These are phyloP conservation scores for Myrmecophaga tridactyla DNA, from an alignment of 2,113 vertebrate genomes.

Conservation along the genomic window DNA sequence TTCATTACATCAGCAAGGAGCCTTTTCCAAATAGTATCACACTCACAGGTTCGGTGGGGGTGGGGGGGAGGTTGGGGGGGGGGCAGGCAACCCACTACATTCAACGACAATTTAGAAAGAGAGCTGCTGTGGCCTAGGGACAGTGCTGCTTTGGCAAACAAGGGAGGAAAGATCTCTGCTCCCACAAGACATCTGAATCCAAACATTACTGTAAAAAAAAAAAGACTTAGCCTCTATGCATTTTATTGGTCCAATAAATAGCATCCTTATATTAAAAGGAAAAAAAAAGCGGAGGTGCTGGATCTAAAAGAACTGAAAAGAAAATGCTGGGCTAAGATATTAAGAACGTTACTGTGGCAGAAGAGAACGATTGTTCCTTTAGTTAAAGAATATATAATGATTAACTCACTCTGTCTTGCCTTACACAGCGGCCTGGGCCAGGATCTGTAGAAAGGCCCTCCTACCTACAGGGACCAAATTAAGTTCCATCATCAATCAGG, in stretches of 20 bases:
- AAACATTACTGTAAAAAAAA: not conserved
- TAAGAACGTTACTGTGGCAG: not conserved
- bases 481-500: conserved; percentile 58
- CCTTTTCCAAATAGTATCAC: not conserved
- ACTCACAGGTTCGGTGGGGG: not conserved
- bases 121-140: not conserved
- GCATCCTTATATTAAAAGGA: not conserved
- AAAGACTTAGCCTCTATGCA: not conserved
- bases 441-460: conserved; percentile 18
- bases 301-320: not conserved
- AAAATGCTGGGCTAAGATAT: not conserved
- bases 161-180: not conserved
- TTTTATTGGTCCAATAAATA: not conserved
- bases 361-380: conserved; percentile 13
- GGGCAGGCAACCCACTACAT: too few species aligned
- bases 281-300: not conserved
- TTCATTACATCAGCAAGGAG: too few species aligned
- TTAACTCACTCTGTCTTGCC: conserved; percentile 20
- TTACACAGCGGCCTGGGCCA: not conserved
- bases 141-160: not conserved
- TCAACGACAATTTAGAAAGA: not conserved
- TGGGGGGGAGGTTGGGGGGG: too few species aligned
- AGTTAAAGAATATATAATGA: conserved; percentile 57
- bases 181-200: not conserved
- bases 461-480: conserved; percentile 53